Base-by-base conservation (phyloP, 2,113 vertebrate species). In the Oenanthe melanoleuca region DNA sequence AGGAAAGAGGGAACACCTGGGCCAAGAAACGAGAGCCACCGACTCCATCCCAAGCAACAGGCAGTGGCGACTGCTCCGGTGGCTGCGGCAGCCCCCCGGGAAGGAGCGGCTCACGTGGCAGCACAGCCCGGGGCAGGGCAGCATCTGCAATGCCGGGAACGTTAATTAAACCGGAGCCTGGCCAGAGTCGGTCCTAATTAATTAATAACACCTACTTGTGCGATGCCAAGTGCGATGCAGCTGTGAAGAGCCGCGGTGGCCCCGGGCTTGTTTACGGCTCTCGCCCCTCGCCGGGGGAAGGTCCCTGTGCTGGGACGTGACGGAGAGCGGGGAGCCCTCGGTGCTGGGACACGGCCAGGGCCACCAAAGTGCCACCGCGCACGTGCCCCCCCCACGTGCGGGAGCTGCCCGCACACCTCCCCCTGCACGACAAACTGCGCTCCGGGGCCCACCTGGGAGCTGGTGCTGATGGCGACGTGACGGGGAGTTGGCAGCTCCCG, bases 171-270 rank as follows among this genome's bases (percentile, higher is more conserved):
- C 15, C 57, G 74, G 92, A 94, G 90, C 90, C 64, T 22, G 82
- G 95, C 96, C 96, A 97, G 95, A 92, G 83, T 49, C 3, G 7
- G 92, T n/a, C 94, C 50, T 95, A 88, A 95, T 95, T 97, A 97
- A 96, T 96, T 91, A 96, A 95, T 95, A 92, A 94, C 96, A 95
- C 96, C 94, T 96, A 77, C 94, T 91, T 78, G 75, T 74, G 83
- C 2, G 33, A 80, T 73, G 88, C 88, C 89, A 73, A 80, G 86
- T 4, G 80, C 33, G 31, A 86, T 0, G 33, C 93, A 60, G 93
- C 80, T 11, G 70, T 18, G 50, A 92, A 86, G 42, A 72, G 83
- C 83, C 2, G 14, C 1, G 19, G 8, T 77, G 93, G 93, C 89
- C 77, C 4, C 22, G 18, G 61, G 57, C 50, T 95, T 92, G 75